These are phyloP conservation scores for Mionectes olivaceus DNA, from an alignment of 2,797 vertebrate species.

Conservation along the genomic window DNA sequence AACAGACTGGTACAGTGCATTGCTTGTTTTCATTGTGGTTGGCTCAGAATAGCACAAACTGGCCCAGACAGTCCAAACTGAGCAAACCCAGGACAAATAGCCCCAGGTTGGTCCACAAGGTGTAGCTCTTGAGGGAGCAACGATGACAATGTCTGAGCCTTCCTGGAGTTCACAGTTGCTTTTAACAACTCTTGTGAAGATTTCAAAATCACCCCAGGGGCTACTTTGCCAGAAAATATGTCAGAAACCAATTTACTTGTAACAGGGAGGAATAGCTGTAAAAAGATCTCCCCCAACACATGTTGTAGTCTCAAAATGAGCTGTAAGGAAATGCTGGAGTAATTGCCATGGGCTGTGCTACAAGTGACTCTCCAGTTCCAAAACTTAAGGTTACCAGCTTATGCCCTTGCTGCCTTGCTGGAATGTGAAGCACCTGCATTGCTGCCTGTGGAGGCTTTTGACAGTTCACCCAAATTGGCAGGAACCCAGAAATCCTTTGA, in stretches of 20 bases:
- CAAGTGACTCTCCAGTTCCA: background rate
- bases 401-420: background rate
- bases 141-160: background rate
- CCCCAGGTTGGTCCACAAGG: background rate
- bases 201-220: background rate
- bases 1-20: background rate
- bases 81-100: background rate
- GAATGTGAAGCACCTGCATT: background rate
- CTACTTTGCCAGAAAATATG: background rate
- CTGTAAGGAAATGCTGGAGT: background rate
- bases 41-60: background rate
- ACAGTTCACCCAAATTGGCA: background rate
- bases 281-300: background rate
- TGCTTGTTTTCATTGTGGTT: background rate
- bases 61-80: background rate
- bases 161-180: background rate
- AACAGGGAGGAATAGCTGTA: background rate
- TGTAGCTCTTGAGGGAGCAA: background rate
- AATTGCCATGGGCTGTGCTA: background rate
- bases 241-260: conserved; percentile 29
- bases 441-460: background rate
- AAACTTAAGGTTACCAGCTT: background rate
- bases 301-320: background rate
- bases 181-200: background rate
- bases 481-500: background rate